A percentile compares a stretch with the other conserved stretches of the same genome.
Evolutionary conservation across 2,113 vertebrate species (phyloP).

Genomic region (Numida meleagris): DNA sequence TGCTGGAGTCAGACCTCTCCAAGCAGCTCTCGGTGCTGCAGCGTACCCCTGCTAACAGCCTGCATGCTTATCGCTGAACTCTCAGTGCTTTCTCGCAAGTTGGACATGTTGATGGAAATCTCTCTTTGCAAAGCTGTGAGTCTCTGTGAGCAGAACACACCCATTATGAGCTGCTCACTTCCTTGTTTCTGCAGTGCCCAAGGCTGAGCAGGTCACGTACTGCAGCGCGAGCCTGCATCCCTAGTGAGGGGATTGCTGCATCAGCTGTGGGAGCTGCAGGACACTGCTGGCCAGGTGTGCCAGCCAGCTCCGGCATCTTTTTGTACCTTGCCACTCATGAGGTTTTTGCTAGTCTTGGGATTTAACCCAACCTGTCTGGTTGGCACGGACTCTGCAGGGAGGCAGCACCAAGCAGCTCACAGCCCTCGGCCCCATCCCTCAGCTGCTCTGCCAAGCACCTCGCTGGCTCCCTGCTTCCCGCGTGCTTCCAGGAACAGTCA

Average conservation of each 20-base stretch:
- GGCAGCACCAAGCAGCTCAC: not conserved
- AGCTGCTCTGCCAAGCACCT: not conserved
- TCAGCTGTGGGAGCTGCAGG: not conserved
- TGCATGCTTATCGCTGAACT: not conserved
- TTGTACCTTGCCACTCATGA: not conserved
- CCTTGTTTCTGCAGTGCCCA: too few relatives aligned
- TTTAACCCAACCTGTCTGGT: not conserved
- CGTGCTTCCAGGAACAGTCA: not conserved
- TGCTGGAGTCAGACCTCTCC: not conserved
- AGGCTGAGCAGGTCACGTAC: not conserved
- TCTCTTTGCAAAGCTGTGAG: not conserved
- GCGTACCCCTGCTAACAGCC: not conserved
- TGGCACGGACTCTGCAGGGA: not conserved
- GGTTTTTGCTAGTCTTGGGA: not conserved
- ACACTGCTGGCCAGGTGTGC: not conserved
- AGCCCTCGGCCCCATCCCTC: not conserved
- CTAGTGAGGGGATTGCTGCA: not conserved
- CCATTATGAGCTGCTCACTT: not conserved
- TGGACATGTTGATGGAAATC: not conserved
- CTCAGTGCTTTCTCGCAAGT: not conserved
- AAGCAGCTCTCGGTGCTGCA: not conserved
- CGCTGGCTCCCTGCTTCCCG: not conserved
- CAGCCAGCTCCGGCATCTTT: not conserved
- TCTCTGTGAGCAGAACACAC: not conserved
- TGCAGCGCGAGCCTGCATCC: not conserved